Base-by-base conservation (phyloP, 2,888 invertebrate genomes). In the Parascotia fuliginaria region DNA sequence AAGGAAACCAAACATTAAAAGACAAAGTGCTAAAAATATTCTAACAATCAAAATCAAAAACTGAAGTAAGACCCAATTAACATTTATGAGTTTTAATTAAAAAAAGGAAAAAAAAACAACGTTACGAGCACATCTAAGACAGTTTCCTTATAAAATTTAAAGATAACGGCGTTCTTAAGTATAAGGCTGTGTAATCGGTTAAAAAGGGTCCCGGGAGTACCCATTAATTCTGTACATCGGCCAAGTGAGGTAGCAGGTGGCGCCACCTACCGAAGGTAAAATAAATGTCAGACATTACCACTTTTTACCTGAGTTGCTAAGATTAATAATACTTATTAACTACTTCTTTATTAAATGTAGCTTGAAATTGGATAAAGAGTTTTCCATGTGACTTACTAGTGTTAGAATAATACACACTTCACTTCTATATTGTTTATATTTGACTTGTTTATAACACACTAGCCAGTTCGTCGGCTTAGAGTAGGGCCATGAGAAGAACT, bases 141-240 rank as follows among this genome's bases (percentile, higher is more conserved):
- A 9, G 12, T 31, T 3, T 15, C 3, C 1, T 33, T 14, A 6
- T 12, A 33, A 16, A 16, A 33, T 33, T 33, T n/a, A 15, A 22
- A 56, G 34, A 51, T 47, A 41, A 41, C 9, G n/a, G n/a, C n/a
- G 13, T 31, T 13, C 6, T 33, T 36, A 46, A 27, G 22, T 39
- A 36, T 14, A n/a, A n/a, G n/a, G n/a, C 22, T 6, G 28, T 42
- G 36, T 47, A 47, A 47, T 47, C 36, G 24, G 9, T 41, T 42
- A 31, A 32, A 24, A 37, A 37, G 36, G 56, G 9, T 29, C 15
- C n/a, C 31, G 5, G 33, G 16, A 39, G 14, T 19, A 22, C 11
- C 31, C 63, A 65, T 65, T 57, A 65, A 60, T 62, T 58, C 36
- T 33, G 39, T 55, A 50, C 49, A 52, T 55, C 42, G 33, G n/a